Evolutionary conservation across 2,888 invertebrate species (phyloP), one percentile per base, ranked within the genome.

Genomic region (Ormyrus thymus): DNA sequence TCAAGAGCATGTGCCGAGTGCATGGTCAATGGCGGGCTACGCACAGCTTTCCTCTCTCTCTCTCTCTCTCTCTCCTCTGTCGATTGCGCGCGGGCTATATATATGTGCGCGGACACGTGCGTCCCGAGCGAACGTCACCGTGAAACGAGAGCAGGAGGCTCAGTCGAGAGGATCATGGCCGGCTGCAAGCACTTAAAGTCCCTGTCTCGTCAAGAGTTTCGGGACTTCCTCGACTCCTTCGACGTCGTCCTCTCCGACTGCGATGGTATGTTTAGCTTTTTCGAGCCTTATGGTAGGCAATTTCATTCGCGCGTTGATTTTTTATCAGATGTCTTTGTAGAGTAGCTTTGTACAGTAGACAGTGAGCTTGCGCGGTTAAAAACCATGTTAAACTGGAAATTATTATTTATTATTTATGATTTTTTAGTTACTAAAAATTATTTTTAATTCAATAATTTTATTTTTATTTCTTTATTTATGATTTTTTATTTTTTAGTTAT

Each of bases 191-290:
- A 93, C 87, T 90, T 95, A 81, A 89, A 92, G 82, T 92, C 93
- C 70, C 91, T 93, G 45, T 87, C 92, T 3, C 91, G 92, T 85
- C 92, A 91, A 65, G 92, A 94, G 86, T 90, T 94, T 70, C 91
- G 92, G 86, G 91, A 92, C 78, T 94, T 95, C 90, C 83, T 97
- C n/a, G 90, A 94, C 83, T 93, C 94, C 9, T 94, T 97, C 85
- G 97, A 97, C 86, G 94, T 95, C 56, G 94, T 97, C 82, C 91
- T 97, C 83, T 94, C 95, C 66, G 97, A 97, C 86, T 97, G 97
- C 89, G 97, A 97, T 92, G 97, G 97, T 95, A 90, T 91, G 92
- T 90, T 66, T 15, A 2, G n/a, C 15, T 13, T 11, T 48, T 29
- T 1, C 29, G 29, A 4, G 29, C 29, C 29, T 29, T 4, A 1